Evolutionary conservation across 2,113 vertebrate genomes (phyloP), one percentile per base, ranked within the genome.

Genomic region (Tenebrosternarchus preto): DNA sequence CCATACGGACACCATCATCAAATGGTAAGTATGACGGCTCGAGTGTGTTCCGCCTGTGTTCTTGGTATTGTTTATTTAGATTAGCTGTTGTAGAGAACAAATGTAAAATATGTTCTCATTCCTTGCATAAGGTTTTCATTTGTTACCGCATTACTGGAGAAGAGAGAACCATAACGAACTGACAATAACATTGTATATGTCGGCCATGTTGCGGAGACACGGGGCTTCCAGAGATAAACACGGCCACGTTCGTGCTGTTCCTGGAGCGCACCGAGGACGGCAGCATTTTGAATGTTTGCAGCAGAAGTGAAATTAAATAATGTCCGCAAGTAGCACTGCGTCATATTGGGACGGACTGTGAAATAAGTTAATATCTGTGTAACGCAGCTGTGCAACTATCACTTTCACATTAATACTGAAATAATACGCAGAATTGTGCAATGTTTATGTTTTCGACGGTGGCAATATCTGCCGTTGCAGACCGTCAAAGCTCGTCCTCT

Each of bases 1-100:
- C 96, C 96, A 83, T 97, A 97, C 89, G 95, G 95, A 88, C 97
- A 98, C 94, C 95, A 95, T 91, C 96, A 98, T 94, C 97, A 99
- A 93, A 98, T 98, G 97, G 97, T 99, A 94, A 98, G 97, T 94
- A 83, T 64, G 16, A 69, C 33, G 7, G 2, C 4, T 77, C 27
- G 4, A 59, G 71, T 36, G 12, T 36, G 15, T 46, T 50, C 15
- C 2, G 12, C 43, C 5, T 46, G 43, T 46, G 1, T 6, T 46
- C 1, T 50, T 50, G 2, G 43, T 12, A 50, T n/a, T n/a, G 43
- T 50, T 25, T 39, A 39, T 60, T 39, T 39, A 24, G 19, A 50
- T 50, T n/a, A 8, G 7, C 5, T 29, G 16, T 46, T 67, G 17
- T 69, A 5, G n/a, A 1, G 43, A 11, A 3, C 33, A 36, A 36